Base-by-base conservation (phyloP, 1,140 invertebrate species). In the Venustaconcha ellipsiformis region DNA sequence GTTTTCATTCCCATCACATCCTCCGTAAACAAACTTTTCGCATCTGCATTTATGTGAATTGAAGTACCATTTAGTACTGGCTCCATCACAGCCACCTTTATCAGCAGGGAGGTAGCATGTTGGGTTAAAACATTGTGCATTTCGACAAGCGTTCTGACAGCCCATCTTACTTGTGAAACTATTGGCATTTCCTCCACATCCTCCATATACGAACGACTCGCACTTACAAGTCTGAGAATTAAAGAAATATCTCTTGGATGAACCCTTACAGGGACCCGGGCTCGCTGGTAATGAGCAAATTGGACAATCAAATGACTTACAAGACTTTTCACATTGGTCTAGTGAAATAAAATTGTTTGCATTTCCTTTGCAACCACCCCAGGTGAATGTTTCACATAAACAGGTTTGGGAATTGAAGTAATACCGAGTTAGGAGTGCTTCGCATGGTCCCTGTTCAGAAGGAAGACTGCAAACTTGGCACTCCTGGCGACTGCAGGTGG, bases 341-440 rank as follows among this genome's bases (percentile, higher is more conserved):
- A 67, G 17, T 59, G 76, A 79, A 67, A 73, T 15, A 73, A 79
- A 79, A 23, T 68, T 75, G 67, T 87, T 86, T 11, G 67, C 75
- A 67, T 87, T 99, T 76, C 95, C 96, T 82, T 93, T 93, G 91
- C 96, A 97, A 80, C 96, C 96, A 74, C 93, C 94, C 23, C 90
- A 90, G 0, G 77, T 83, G 78, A 91, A 91, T 23, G 77, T 76
- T 37, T 88, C 72, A 74, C 90, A 91, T 58, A 72, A 64, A n/a
- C 86, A 82, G 3, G 87, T 88, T 26, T 78, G 62, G 30, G 83
- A 68, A 74, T 91, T 86, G 75, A 84, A 91, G 79, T 78, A 87
- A 80, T 83, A 91, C 26, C 87, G 75, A 48, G 84, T 80, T n/a
- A 89, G 75, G 6, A 67, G 66, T 17, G 69, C 87, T 48, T 30